Conservation (phyloP, 2,113 vertebrate species). For the Australoheros scitulus region DNA sequence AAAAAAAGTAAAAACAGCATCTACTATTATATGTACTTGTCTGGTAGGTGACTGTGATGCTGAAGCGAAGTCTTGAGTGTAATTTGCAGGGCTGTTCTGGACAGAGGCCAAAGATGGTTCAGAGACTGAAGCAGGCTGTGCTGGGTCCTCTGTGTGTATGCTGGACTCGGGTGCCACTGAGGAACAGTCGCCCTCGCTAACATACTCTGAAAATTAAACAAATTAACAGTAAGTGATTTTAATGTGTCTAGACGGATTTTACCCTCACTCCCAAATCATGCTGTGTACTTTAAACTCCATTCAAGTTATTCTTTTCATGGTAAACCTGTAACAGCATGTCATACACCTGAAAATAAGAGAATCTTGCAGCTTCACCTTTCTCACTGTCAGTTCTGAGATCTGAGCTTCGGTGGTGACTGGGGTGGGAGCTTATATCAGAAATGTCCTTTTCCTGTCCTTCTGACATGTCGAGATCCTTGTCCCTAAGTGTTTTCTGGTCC, state of each 20-base stretch:
- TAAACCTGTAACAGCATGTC: background rate
- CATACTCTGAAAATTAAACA: slow-evolving; percentile 75
- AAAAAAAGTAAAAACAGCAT: background rate
- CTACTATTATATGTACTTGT: slow-evolving; percentile 68
- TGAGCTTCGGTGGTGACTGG: slow-evolving; percentile 35
- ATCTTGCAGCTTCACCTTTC: slow-evolving; percentile 60
- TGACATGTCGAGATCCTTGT: slow-evolving; percentile 8
- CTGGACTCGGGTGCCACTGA: slow-evolving; percentile 79
- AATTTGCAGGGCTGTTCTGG: slow-evolving; percentile 78
- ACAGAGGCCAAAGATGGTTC: slow-evolving; percentile 64
- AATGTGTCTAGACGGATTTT: background rate
- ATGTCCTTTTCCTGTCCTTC: slow-evolving; percentile 36
- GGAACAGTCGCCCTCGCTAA: slow-evolving; percentile 80
- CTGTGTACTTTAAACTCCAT: background rate
- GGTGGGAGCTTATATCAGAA: slow-evolving; percentile 32
- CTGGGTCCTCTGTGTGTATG: slow-evolving; percentile 80
- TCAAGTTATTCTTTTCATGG: accelerated
- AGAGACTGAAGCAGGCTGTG: slow-evolving; percentile 65
- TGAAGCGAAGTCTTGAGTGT: slow-evolving; percentile 84
- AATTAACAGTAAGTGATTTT: background rate
- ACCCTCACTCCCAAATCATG: background rate
- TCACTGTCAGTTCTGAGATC: slow-evolving; percentile 48
- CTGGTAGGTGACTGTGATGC: slow-evolving; percentile 71
- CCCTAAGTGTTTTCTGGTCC: slow-evolving; percentile 78
- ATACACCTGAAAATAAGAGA: background rate